Base-by-base conservation (phyloP, 2,113 vertebrate genomes). In the Callopanchax toddi region DNA sequence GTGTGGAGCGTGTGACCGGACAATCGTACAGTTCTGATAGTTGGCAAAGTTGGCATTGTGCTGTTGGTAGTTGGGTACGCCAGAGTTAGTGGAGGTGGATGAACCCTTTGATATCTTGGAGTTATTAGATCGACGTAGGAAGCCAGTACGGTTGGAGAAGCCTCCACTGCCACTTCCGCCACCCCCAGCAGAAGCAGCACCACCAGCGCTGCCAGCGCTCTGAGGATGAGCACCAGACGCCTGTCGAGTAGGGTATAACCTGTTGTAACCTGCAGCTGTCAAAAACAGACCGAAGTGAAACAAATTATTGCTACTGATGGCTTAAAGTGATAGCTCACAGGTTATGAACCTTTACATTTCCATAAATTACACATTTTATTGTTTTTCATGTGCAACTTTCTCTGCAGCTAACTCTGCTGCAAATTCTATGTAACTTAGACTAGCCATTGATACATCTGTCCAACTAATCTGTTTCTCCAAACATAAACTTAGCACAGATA, bases 11-110 rank as follows among this genome's bases (percentile, higher is more conserved):
- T 95, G 95, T 0, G 95, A 93, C 75, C 94, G 90, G 77, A 95
- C 90, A 0, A 94, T 91, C 0, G 95, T 93, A 48, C 94, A 96
- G 87, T 95, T 97, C 91, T 96, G 95, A 89, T 97, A 95, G 83
- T 95, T 95, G 52, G 93, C 91, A 0, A 92, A 90, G 83, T 91
- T 92, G 0, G 89, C 85, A 52, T 84, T 91, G 72, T 95, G 95
- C 83, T 94, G 80, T n/a, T 89, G 91, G 5, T 82, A 87, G 72
- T 53, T 84, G 29, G 77, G 20, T 2, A 6, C 26, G 0, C 39
- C 58, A 3, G 64, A 21, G 2, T 59, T 72, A 2, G 71, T 54
- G 23, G 90, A 85, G 91, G 92, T 78, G 92, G 91, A 0, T 73
- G 74, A 17, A 0, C 61, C 52, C 61, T 89, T 93, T 32, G 90